These are phyloP conservation scores for Danio tinwini DNA, from an alignment of 2,797 vertebrate species.

Conservation along the genomic window DNA sequence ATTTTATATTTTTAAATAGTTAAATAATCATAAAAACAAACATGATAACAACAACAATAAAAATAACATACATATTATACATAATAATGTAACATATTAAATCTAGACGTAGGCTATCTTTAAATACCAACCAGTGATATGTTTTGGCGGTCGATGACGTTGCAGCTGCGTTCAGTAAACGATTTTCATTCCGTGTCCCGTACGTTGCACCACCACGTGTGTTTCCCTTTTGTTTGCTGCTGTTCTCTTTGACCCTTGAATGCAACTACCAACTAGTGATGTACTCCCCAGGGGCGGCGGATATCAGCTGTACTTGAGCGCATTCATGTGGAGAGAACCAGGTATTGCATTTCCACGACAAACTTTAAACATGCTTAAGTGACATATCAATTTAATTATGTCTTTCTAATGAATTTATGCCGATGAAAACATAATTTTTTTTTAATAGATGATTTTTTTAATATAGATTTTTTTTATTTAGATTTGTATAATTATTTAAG, in stretches of 20 bases:
- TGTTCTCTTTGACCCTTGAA: not conserved
- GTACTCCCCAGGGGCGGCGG: not conserved
- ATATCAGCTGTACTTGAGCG: slow-evolving; percentile 7
- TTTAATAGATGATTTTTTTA: no score
- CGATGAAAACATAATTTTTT: not conserved
- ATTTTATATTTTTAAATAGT: not conserved
- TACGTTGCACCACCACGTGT: not conserved
- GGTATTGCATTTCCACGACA: not conserved
- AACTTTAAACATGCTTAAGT: no score
- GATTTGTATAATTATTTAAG: not conserved
- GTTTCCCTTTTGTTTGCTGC: not conserved
- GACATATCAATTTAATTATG: no score
- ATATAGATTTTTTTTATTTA: no score
- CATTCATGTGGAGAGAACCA: slow-evolving; percentile 8
- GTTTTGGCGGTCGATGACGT: not conserved
- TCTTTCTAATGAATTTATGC: no score
- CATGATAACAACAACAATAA: not conserved
- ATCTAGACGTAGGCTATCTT: not conserved
- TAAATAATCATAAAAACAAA: no score
- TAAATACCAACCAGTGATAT: not conserved
- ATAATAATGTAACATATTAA: no score
- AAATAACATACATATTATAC: not conserved
- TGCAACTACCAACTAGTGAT: not conserved
- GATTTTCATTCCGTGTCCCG: not conserved
- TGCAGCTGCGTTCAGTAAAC: not conserved